Conservation (phyloP, 1,140 invertebrate species). For the Drosophila carrolli region DNA sequence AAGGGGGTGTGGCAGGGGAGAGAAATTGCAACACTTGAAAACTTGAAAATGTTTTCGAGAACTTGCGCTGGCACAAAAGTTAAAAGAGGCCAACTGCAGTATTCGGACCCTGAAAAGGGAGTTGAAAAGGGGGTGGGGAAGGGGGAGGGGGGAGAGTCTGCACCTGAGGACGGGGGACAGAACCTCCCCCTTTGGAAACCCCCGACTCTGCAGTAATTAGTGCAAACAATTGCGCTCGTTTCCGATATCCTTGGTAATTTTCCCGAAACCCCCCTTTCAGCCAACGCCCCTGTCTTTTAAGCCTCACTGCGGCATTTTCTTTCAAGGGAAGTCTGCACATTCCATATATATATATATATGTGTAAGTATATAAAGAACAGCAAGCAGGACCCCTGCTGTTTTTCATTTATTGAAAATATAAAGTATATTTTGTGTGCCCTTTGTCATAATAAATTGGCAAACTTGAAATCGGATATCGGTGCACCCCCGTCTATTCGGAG, state of each 20-base stretch:
- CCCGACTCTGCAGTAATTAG: slow-evolving; percentile 64
- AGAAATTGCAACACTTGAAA: slow-evolving; percentile 80
- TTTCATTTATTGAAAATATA: slow-evolving; percentile 41
- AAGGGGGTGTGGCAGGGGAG: slow-evolving; percentile 1
- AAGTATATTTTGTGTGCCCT: slow-evolving; percentile 46
- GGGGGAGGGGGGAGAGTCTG: neutral
- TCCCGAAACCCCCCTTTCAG: slow-evolving; percentile 1
- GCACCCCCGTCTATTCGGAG: neutral
- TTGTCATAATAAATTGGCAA: slow-evolving; percentile 66
- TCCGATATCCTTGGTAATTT: slow-evolving; percentile 59
- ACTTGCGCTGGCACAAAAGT: slow-evolving; percentile 62
- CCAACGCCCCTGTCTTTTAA: slow-evolving; percentile 3
- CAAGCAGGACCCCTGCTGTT: neutral
- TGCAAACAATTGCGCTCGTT: slow-evolving; percentile 78
- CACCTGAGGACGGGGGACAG: slow-evolving; percentile 8
- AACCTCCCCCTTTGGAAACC: neutral
- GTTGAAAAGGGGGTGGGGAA: neutral
- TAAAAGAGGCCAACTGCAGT: slow-evolving; percentile 59
- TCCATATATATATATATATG: slow-evolving; percentile 2
- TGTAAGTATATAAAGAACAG: neutral
- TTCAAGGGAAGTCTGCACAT: slow-evolving; percentile 48
- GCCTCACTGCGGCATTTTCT: slow-evolving; percentile 60
- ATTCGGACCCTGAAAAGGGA: slow-evolving; percentile 15
- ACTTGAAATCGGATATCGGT: slow-evolving; percentile 68
- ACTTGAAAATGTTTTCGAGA: slow-evolving; percentile 79